phyloP scores from a whole-genome alignment of 2,888 invertebrate species.

The Sussaba pulchella region DNA sequence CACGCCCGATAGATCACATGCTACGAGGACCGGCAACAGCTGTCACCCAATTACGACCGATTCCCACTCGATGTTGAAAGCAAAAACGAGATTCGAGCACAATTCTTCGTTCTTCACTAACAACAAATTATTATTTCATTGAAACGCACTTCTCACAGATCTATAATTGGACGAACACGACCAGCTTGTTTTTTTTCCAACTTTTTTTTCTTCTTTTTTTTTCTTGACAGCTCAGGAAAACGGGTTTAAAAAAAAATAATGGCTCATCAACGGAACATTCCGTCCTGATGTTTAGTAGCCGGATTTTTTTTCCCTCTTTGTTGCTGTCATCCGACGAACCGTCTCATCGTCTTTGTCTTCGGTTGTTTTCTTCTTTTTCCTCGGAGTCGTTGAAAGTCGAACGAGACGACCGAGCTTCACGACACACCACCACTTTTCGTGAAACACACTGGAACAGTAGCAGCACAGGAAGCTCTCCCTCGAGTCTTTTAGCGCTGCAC shows the following conservation, averaged over 20 bases:
- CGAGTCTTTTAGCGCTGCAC: conserved; percentile 8
- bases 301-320: neutral
- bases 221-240: neutral
- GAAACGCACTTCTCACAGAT: conserved; percentile 7
- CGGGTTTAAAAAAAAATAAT: neutral
- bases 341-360: neutral
- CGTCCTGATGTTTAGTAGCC: neutral
- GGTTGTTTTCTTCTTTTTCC: neutral
- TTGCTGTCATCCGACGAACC: neutral
- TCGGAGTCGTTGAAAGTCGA: neutral
- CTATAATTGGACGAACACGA: neutral
- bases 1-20: conserved; percentile 24
- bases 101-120: neutral
- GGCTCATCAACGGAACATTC: neutral
- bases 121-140: neutral
- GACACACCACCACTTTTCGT: conserved; percentile 7
- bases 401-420: conserved; percentile 26
- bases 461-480: neutral
- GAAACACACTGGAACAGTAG: conserved; percentile 8
- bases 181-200: neutral
- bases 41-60: neutral
- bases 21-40: neutral
- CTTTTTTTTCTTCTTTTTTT: neutral
- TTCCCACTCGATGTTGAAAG: neutral
- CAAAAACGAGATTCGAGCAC: neutral